A percentile compares a stretch with the other conserved stretches of the same genome.
Evolutionary conservation across 2,888 invertebrate genomes (phyloP).

Genomic region (Pegoplata infirma): DNA sequence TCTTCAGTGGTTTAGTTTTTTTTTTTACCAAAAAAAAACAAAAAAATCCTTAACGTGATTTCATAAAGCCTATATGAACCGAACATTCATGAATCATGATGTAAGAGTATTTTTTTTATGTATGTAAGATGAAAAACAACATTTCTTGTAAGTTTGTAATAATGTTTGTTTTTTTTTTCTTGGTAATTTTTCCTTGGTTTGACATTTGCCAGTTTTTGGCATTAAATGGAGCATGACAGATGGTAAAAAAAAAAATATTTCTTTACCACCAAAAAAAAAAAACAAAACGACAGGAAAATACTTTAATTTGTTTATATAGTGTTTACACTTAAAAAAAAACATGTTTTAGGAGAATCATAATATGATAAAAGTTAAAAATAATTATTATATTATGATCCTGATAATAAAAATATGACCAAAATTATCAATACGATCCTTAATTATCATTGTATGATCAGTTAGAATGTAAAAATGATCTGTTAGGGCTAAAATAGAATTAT

Average conservation of each 20-base stretch:
- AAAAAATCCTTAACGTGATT: slow-evolving; percentile 23
- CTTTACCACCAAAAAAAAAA: background rate
- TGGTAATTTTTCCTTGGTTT: slow-evolving; percentile 9
- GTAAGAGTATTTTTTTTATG: background rate
- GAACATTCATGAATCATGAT: background rate
- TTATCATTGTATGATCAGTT: too few relatives aligned
- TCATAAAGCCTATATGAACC: background rate
- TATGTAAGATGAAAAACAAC: background rate
- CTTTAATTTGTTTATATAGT: background rate
- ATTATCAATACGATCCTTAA: too few relatives aligned
- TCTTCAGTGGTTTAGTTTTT: slow-evolving; percentile 40
- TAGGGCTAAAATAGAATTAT: too few relatives aligned
- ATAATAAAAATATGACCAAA: too few relatives aligned
- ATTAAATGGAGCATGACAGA: slow-evolving; percentile 61
- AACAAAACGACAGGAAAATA: background rate
- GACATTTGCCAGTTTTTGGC: slow-evolving; percentile 55
- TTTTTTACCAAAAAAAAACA: slow-evolving; percentile 3
- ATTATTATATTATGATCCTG: too few relatives aligned
- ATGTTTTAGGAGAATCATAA: too few relatives aligned
- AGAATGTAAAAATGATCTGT: too few relatives aligned
- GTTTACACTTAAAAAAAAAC: background rate
- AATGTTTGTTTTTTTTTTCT: too few relatives aligned
- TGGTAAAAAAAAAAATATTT: slow-evolving; percentile 40
- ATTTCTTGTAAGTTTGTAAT: slow-evolving; percentile 19
- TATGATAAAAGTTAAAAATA: too few relatives aligned